Percentiles rank a stretch among this genome's conserved stretches.
Evolutionary conservation across 2,113 vertebrate species (phyloP).

Genomic region (Cyprinodon variegatus): DNA sequence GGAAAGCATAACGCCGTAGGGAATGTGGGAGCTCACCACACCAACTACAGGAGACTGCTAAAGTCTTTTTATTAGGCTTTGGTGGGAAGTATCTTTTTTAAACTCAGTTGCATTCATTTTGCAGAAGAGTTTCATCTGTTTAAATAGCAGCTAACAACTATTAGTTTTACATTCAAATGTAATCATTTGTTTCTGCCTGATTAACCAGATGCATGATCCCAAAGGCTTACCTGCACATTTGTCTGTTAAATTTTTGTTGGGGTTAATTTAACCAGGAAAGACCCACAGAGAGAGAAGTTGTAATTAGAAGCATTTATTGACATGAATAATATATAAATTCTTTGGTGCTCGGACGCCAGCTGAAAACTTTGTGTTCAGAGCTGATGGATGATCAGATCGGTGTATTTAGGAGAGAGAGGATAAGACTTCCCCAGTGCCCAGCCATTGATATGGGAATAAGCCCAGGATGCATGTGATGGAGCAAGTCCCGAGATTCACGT

Average conservation of each 20-base stretch:
- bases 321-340: too few relatives aligned
- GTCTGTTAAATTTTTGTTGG: background rate
- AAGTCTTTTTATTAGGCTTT: background rate
- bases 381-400: too few relatives aligned
- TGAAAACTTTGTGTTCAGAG: too few relatives aligned
- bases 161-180: background rate
- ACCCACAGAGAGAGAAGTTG: too few relatives aligned
- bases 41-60: slow-evolving; percentile 1
- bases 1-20: slow-evolving; percentile 26
- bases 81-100: slow-evolving; percentile 13
- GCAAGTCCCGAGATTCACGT: too few relatives aligned
- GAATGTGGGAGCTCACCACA: background rate
- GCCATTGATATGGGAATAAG: too few relatives aligned
- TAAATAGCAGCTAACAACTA: background rate
- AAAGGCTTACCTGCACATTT: background rate
- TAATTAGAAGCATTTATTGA: too few relatives aligned
- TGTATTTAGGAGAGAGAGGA: too few relatives aligned
- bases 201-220: background rate
- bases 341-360: too few relatives aligned
- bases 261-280: background rate
- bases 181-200: background rate
- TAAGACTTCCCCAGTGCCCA: too few relatives aligned
- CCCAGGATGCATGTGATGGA: too few relatives aligned
- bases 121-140: background rate
- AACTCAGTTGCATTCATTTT: background rate